phyloP scores from a whole-genome alignment of 2,113 vertebrate species.

The Astur gentilis region DNA sequence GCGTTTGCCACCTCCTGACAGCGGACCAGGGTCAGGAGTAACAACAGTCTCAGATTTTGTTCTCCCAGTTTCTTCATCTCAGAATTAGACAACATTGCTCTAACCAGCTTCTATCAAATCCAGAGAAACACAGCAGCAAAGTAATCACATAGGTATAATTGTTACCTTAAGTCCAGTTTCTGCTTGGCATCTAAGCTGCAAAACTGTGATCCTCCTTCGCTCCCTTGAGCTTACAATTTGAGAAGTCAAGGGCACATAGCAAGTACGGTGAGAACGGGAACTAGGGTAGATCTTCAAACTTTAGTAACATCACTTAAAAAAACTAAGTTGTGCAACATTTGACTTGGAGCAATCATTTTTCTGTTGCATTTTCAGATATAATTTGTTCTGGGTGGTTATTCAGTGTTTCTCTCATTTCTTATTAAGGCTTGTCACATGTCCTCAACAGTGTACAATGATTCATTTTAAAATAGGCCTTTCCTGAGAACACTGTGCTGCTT shows the following conservation, averaged over 20 bases:
- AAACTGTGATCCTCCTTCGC: neutral
- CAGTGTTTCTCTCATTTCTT: neutral
- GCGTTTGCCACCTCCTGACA: neutral
- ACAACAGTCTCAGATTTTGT: neutral
- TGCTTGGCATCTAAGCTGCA: neutral
- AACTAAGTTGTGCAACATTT: neutral
- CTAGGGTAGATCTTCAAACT: neutral
- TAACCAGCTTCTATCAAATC: neutral
- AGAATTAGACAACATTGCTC: neutral
- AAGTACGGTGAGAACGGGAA: neutral
- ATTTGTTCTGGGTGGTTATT: neutral
- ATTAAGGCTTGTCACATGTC: neutral
- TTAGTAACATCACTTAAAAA: neutral
- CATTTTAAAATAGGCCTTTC: neutral
- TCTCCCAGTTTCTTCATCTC: neutral
- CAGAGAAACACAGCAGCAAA: neutral
- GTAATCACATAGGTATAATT: neutral
- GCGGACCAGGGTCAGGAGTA: neutral
- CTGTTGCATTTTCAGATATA: neutral
- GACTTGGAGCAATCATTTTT: neutral
- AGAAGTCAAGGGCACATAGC: neutral
- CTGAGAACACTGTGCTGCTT: neutral
- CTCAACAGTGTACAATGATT: neutral
- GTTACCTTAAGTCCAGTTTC: neutral
- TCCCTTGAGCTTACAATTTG: neutral